Conservation (phyloP, 2,888 invertebrate species). For the Xestia c-nigrum region DNA sequence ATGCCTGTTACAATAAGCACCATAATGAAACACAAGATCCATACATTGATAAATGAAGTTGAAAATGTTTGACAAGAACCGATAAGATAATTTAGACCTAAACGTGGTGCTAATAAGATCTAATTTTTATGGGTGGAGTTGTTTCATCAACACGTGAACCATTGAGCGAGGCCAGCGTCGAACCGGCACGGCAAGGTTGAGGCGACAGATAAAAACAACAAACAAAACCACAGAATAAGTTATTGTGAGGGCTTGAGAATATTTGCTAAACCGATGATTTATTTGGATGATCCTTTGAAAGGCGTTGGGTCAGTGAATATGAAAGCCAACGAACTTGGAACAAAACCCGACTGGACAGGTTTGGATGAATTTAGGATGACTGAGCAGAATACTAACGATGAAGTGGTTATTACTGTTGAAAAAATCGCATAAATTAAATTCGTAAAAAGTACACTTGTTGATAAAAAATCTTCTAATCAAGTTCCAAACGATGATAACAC, state of each 20-base stretch:
- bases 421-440: background rate
- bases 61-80: conserved; percentile 37
- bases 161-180: conserved; percentile 77
- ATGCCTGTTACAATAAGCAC: conserved; percentile 19
- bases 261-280: conserved; percentile 65
- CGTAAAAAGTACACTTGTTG: background rate
- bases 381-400: conserved; percentile 18
- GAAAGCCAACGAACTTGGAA: conserved; percentile 58
- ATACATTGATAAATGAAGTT: conserved; percentile 60
- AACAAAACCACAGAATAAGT: conserved; percentile 71
- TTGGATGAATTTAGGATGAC: conserved; percentile 13
- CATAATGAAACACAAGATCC: conserved; percentile 36
- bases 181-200: conserved; percentile 82
- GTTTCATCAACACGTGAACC: conserved; percentile 73
- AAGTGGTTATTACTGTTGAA: background rate
- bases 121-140: conserved; percentile 54
- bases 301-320: conserved; percentile 46
- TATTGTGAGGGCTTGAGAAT: conserved; percentile 67
- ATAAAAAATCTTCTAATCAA: background rate
- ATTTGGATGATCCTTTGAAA: conserved; percentile 58
- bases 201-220: conserved; percentile 80
- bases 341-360: conserved; percentile 18
- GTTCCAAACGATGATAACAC: conserved; percentile 1
- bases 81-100: conserved; percentile 60
- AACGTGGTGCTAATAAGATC: conserved; percentile 54